Percentiles rank a stretch among this genome's conserved stretches.
Conservation (phyloP, 2,888 invertebrate species). For the Exocentrus adspersus region DNA sequence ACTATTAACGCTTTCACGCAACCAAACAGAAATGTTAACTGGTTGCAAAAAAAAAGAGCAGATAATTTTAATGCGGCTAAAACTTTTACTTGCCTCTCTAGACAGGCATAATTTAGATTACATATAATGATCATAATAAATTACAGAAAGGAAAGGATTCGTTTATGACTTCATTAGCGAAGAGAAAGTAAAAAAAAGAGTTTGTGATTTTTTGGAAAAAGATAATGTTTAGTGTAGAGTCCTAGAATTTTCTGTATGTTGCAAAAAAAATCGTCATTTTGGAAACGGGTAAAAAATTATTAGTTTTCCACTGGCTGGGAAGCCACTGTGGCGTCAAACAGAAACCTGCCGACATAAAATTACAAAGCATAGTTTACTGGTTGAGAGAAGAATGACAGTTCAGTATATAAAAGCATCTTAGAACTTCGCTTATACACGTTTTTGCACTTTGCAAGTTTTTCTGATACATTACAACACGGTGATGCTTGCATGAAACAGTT, state of each 20-base stretch:
- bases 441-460: background rate
- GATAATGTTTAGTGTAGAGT: too few species aligned
- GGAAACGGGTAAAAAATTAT: too few species aligned
- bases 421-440: background rate
- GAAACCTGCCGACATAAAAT: background rate
- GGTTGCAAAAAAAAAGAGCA: slow-evolving; percentile 1
- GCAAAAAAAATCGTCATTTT: too few species aligned
- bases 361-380: background rate
- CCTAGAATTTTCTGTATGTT: too few species aligned
- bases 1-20: background rate
- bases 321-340: background rate
- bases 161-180: background rate
- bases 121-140: background rate
- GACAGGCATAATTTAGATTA: background rate
- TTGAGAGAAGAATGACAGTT: background rate
- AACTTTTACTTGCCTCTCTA: background rate
- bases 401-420: background rate
- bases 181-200: too few species aligned
- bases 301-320: too few species aligned
- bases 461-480: background rate
- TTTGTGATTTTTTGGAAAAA: too few species aligned
- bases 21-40: background rate
- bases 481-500: too few species aligned
- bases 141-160: background rate
- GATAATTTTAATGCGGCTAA: background rate